Base-by-base conservation (phyloP, 1,140 invertebrate species). In the Glossosoma conforme region DNA sequence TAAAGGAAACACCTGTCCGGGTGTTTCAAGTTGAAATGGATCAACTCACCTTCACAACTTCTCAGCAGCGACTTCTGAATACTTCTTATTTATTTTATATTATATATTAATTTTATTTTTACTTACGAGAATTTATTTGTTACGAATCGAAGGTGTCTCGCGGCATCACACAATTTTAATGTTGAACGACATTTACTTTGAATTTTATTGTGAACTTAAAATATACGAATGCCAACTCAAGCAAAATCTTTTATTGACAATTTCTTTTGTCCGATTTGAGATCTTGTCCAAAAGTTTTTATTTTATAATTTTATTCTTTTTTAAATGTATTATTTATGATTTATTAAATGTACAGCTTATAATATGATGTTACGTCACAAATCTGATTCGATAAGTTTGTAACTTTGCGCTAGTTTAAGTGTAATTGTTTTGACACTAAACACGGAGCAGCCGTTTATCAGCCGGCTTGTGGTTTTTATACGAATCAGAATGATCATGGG, bases 11-110 rank as follows among this genome's bases (percentile, higher is more conserved):
- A n/a, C n/a, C n/a, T n/a, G n/a, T n/a, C n/a, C n/a, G n/a, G n/a
- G n/a, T n/a, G n/a, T n/a, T n/a, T n/a, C n/a, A n/a, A n/a, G n/a
- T n/a, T n/a, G n/a, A n/a, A n/a, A n/a, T n/a, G n/a, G n/a, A n/a
- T n/a, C n/a, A 11, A 6, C 35, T 50, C 20, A 24, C 30, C 37
- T 14, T 30, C 19, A 41, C 36, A 49, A 22, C 22, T 41, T 17
- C 33, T 35, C 19, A 52, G 28, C 56, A 54, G 56, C 56, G 48
- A 46, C 52, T 46, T 42, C 37, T 46, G 40, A 53, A 45, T 47
- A 40, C 36, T 54, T 54, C n/a, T 58, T 52, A 58, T 54, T 58
- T 58, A 58, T 58, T 58, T 58, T 58, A 58, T n/a, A n/a, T n/a
- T n/a, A n/a, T 50, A 54, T 58, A 58, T 58, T 52, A 54, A 58